These are phyloP conservation scores for Caenorhabditis elegans DNA, from an alignment of 1,140 invertebrate species.

Conservation along the genomic window DNA sequence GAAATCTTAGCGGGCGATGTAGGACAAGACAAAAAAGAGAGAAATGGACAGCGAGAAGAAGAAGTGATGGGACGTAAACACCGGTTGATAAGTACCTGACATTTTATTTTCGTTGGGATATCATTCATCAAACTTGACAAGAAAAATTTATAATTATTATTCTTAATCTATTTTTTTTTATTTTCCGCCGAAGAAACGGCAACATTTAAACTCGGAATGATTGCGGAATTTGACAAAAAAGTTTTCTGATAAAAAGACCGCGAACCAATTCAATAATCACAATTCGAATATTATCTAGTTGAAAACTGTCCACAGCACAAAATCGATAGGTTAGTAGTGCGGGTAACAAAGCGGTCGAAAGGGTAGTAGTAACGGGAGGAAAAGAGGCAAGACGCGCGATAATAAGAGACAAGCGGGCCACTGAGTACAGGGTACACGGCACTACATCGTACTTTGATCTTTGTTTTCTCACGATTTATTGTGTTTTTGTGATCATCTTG, in stretches of 20 bases:
- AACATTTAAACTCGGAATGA: neutral
- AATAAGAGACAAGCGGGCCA: neutral
- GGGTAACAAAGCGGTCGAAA: neutral
- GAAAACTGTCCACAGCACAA: conserved; percentile 15
- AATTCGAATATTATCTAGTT: neutral
- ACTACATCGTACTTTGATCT: conserved; percentile 1
- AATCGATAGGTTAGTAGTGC: neutral
- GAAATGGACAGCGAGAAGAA: neutral
- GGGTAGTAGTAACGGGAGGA: neutral
- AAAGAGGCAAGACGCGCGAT: neutral
- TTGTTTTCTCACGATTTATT: neutral
- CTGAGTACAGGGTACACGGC: conserved; percentile 6
- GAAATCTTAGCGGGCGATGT: neutral
- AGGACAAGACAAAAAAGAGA: neutral
- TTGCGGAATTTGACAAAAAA: conserved; percentile 13
- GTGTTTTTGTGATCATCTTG: neutral
- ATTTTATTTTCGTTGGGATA: conserved; percentile 3
- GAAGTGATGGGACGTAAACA: conserved; percentile 17
- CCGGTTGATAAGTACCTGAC: neutral
- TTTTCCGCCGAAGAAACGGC: neutral
- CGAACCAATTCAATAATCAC: neutral
- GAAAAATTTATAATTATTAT: neutral
- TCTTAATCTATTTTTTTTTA: no score
- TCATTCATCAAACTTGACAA: neutral
- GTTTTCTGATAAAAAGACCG: conserved; percentile 5